Conservation (phyloP, 2,113 vertebrate species). For the Halcyon malimbica region DNA sequence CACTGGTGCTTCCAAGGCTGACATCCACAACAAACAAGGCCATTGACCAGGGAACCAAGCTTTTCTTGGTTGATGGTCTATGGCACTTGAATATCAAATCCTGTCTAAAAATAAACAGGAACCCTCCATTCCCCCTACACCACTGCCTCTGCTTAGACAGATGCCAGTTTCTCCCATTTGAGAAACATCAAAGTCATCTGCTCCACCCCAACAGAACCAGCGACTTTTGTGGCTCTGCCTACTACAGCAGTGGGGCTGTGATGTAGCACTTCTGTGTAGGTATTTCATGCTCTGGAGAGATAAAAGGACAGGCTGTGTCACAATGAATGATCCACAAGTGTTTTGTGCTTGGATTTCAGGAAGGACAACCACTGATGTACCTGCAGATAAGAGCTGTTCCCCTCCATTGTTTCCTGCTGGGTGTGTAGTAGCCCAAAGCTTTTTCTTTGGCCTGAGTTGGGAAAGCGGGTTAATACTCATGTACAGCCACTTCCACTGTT, state of each 20-base stretch:
- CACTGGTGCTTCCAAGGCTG: background rate
- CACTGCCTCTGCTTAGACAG: background rate
- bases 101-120: background rate
- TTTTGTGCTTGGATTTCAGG: background rate
- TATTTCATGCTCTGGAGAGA: background rate
- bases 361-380: background rate
- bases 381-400: background rate
- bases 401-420: background rate
- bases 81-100: background rate
- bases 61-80: background rate
- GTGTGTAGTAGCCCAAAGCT: background rate
- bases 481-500: background rate
- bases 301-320: background rate
- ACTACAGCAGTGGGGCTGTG: background rate
- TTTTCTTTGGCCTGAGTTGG: background rate
- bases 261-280: background rate
- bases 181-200: background rate
- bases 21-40: constrained; percentile 32
- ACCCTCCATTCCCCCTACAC: rapidly evolving
- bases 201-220: background rate
- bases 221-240: background rate
- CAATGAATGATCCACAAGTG: background rate
- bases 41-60: background rate
- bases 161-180: rapidly evolving
- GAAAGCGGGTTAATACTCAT: background rate